Conservation (phyloP, 2,888 invertebrate species). For the Lottia scabra region DNA sequence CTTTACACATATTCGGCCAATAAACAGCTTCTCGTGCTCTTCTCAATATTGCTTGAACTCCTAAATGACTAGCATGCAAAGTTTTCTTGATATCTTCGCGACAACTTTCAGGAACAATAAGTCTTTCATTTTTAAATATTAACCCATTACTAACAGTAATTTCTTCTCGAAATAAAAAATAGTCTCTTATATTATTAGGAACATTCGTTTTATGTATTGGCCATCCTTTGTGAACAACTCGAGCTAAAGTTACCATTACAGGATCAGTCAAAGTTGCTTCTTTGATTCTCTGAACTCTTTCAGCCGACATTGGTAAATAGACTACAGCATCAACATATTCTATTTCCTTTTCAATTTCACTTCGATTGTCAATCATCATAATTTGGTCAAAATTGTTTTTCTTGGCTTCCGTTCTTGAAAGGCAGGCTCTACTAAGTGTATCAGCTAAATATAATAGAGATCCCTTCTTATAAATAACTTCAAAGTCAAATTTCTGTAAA, state of each 20-base stretch:
- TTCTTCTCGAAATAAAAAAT: not conserved
- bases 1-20: not conserved
- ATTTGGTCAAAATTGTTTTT: constrained; percentile 12
- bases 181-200: not conserved
- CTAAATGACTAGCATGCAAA: not conserved
- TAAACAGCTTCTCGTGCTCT: not conserved
- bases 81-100: not conserved
- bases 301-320: not conserved
- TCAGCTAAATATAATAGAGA: constrained; percentile 25
- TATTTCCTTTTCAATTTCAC: not conserved
- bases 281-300: not conserved
- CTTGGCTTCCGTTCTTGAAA: not conserved
- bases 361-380: constrained; percentile 8
- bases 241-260: not conserved
- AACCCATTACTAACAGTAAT: not conserved
- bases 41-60: not conserved
- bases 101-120: not conserved
- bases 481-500: constrained; percentile 22
- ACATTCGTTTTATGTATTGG: not conserved
- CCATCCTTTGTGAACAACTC: not conserved
- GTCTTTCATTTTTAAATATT: not conserved
- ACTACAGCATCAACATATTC: not conserved
- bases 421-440: constrained; percentile 18
- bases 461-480: constrained; percentile 17
- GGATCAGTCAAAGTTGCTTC: not conserved